These are phyloP conservation scores for Latheticus oryzae DNA, from an alignment of 2,888 invertebrate genomes.

Conservation along the genomic window DNA sequence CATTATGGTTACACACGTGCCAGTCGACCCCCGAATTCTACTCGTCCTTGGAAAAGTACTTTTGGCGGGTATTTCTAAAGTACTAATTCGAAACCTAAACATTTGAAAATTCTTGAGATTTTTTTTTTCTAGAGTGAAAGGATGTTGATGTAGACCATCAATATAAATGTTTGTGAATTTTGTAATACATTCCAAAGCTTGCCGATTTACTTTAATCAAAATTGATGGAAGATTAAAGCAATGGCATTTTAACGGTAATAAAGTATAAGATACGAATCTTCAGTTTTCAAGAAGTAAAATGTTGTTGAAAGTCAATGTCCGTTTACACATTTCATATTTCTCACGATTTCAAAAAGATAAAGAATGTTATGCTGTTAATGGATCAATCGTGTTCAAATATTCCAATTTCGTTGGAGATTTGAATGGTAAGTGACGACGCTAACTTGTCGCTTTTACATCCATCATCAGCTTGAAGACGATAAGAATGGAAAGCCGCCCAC, in stretches of 20 bases:
- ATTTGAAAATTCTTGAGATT: background rate
- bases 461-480: conserved; percentile 20
- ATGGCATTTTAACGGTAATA: conserved; percentile 1
- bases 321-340: conserved; percentile 46
- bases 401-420: conserved; percentile 41
- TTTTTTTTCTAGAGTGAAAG: background rate
- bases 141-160: conserved; percentile 25
- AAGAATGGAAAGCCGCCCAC: conserved; percentile 45
- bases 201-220: background rate
- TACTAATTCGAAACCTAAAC: no score
- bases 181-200: conserved; percentile 11
- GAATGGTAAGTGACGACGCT: conserved; percentile 34
- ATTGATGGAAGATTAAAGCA: no score
- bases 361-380: conserved; percentile 47
- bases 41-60: no score
- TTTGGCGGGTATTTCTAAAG: no score
- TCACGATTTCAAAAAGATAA: conserved; percentile 44
- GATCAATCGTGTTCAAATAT: conserved; percentile 50
- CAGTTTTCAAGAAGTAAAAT: no score
- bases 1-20: no score
- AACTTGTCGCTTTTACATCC: conserved; percentile 28
- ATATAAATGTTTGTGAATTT: conserved; percentile 24
- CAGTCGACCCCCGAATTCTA: no score
- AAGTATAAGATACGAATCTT: conserved; percentile 19
- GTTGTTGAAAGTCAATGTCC: conserved; percentile 45